Evolutionary conservation across 1,140 invertebrate species (phyloP).

Genomic region (Daktulosphaira vitifoliae): DNA sequence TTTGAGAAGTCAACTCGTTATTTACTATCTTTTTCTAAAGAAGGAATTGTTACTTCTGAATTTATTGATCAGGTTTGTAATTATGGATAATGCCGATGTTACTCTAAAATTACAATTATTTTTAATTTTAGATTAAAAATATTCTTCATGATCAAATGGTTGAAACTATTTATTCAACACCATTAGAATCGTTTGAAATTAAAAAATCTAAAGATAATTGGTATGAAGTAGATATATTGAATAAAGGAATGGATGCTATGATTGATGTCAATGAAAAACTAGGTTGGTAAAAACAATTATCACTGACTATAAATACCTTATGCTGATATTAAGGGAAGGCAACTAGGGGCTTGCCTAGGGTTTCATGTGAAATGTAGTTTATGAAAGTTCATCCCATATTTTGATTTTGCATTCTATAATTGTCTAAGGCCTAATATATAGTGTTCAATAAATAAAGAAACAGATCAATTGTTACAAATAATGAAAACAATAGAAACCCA

Average conservation of each 20-base stretch:
- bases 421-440: too few species aligned
- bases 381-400: neutral
- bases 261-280: constrained; percentile 74
- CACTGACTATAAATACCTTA: too few species aligned
- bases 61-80: constrained; percentile 22
- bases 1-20: constrained; percentile 77
- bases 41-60: constrained; percentile 33
- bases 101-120: neutral
- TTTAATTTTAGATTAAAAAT: constrained; percentile 26
- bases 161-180: constrained; percentile 66
- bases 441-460: too few species aligned
- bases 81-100: neutral
- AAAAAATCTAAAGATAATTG: constrained; percentile 66
- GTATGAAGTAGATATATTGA: constrained; percentile 73
- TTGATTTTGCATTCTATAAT: neutral
- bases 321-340: too few species aligned
- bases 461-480: too few species aligned
- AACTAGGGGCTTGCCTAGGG: too few species aligned
- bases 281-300: constrained; percentile 54
- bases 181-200: constrained; percentile 56
- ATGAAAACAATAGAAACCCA: too few species aligned
- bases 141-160: constrained; percentile 74
- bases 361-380: neutral
- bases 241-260: constrained; percentile 65
- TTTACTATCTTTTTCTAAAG: constrained; percentile 49